phyloP scores from a whole-genome alignment of 2,888 invertebrate species.

The Meloe dianella region DNA sequence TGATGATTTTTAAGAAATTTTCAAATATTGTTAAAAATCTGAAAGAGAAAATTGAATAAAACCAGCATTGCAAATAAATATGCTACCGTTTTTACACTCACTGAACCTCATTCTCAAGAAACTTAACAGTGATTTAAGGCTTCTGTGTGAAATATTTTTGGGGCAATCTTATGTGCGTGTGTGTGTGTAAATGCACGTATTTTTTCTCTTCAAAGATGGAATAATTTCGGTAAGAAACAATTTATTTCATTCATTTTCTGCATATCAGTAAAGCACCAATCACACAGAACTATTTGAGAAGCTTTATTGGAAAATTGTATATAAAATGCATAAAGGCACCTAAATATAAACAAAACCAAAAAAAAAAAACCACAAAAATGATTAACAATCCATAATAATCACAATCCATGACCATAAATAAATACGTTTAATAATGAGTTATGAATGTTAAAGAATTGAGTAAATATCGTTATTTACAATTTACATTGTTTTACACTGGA shows the following conservation, averaged over 20 bases:
- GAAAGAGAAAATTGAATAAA: neutral
- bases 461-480: constrained; percentile 14
- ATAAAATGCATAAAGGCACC: constrained; percentile 39
- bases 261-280: too few species aligned
- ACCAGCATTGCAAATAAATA: too few species aligned
- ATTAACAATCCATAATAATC: constrained; percentile 30
- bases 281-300: constrained; percentile 19
- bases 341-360: constrained; percentile 29
- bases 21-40: neutral
- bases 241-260: too few species aligned
- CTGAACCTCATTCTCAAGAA: too few species aligned
- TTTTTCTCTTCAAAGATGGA: too few species aligned
- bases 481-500: neutral
- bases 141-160: too few species aligned
- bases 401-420: constrained; percentile 30
- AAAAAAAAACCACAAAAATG: too few species aligned
- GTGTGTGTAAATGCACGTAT: too few species aligned
- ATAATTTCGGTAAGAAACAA: too few species aligned
- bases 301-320: constrained; percentile 29
- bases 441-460: neutral
- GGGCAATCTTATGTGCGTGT: too few species aligned
- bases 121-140: too few species aligned
- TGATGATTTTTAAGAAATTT: neutral
- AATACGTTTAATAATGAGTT: constrained; percentile 12
- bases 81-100: too few species aligned